Evolutionary conservation across 2,888 invertebrate species (phyloP).

Genomic region (Lasioglossum lativentre): DNA sequence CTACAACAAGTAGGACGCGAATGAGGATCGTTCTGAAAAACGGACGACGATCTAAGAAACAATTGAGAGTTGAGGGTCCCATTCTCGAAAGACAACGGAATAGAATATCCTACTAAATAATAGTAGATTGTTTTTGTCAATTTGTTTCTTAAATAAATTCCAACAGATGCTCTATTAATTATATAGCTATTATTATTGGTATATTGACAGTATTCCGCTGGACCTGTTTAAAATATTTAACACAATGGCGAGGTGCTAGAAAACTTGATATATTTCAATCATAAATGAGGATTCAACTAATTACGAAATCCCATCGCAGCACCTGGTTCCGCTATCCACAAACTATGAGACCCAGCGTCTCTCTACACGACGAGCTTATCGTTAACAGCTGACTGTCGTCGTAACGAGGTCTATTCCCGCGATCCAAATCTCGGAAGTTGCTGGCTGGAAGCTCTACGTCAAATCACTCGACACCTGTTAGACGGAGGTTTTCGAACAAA

Average conservation of each 20-base stretch:
- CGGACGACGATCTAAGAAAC: no score
- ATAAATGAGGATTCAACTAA: background rate
- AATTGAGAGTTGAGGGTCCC: no score
- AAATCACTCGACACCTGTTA: slow-evolving; percentile 45
- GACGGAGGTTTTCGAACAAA: slow-evolving; percentile 30
- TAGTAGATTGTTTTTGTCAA: no score
- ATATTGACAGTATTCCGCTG: background rate
- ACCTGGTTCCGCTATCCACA: background rate
- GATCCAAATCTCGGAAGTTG: slow-evolving; percentile 17
- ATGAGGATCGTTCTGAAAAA: no score
- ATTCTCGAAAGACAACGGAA: no score
- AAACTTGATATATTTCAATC: no score
- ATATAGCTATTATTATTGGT: no score
- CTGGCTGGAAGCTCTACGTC: slow-evolving; percentile 19
- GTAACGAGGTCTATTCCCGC: slow-evolving; percentile 22
- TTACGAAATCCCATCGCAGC: background rate
- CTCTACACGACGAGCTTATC: background rate
- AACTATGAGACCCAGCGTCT: background rate
- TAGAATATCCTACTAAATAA: no score
- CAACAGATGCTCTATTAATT: no score
- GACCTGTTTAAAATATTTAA: background rate
- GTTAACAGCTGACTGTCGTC: background rate
- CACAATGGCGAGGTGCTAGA: no score
- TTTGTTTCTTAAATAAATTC: no score
- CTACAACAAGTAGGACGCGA: no score